Percentiles rank a stretch among this genome's conserved stretches.
These are phyloP conservation scores for Drosophila buzzatii DNA, from an alignment of 2,888 invertebrate genomes.

Conservation along the genomic window DNA sequence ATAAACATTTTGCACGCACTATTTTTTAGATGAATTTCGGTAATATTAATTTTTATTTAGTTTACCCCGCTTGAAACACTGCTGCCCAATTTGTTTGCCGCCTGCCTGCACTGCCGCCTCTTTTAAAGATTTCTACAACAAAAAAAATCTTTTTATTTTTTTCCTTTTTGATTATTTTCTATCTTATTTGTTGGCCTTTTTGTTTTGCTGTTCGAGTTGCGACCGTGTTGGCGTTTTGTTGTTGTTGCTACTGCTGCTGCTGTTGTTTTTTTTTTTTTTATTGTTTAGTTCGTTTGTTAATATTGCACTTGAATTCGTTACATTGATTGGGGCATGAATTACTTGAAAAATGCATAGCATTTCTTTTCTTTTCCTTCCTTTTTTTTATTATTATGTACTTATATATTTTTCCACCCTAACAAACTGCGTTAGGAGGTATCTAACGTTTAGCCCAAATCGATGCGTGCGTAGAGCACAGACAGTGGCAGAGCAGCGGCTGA, in stretches of 20 bases:
- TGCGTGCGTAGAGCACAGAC: slow-evolving; percentile 65
- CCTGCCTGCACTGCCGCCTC: slow-evolving; percentile 35
- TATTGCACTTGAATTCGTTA: slow-evolving; percentile 61
- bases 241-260: slow-evolving; percentile 16
- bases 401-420: slow-evolving; percentile 70
- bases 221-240: slow-evolving; percentile 41
- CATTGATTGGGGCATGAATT: slow-evolving; percentile 44
- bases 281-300: slow-evolving; percentile 40
- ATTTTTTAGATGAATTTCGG: slow-evolving; percentile 18
- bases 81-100: slow-evolving; percentile 32
- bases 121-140: slow-evolving; percentile 20
- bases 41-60: slow-evolving; percentile 12
- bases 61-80: slow-evolving; percentile 42
- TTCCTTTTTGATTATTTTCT: slow-evolving; percentile 19
- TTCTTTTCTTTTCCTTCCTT: slow-evolving; percentile 31
- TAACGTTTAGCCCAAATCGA: slow-evolving; percentile 80
- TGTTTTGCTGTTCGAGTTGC: slow-evolving; percentile 56
- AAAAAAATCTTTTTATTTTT: not conserved
- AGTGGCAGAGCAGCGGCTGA: slow-evolving; percentile 49
- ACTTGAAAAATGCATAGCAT: slow-evolving; percentile 63
- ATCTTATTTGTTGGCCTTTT: slow-evolving; percentile 49
- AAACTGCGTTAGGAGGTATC: slow-evolving; percentile 78
- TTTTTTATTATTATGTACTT: slow-evolving; percentile 67
- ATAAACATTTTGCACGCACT: slow-evolving; percentile 67
- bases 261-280: slow-evolving; percentile 30